These are phyloP conservation scores for Percopsis omiscomaycus DNA, from an alignment of 2,797 vertebrate genomes.

Conservation along the genomic window DNA sequence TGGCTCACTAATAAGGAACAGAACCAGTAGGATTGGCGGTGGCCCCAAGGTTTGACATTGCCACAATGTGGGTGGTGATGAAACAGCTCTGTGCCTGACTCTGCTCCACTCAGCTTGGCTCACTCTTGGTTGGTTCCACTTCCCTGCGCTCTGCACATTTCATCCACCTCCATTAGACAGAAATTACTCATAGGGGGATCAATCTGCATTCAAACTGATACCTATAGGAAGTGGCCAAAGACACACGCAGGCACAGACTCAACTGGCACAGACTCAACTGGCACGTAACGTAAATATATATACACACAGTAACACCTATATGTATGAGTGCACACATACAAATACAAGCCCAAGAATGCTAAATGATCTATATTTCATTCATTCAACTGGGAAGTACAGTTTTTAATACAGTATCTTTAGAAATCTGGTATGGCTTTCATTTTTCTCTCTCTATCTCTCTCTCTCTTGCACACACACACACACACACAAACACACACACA, in stretches of 20 bases:
- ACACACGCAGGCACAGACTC: constrained; percentile 27
- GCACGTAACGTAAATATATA: constrained; percentile 10
- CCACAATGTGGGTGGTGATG: constrained; percentile 76
- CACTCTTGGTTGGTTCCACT: constrained; percentile 60
- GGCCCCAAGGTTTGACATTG: constrained; percentile 73
- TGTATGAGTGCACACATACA: too few relatives aligned
- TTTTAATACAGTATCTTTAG: too few relatives aligned
- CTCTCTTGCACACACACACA: background rate
- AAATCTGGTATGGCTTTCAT: too few relatives aligned
- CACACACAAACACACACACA: constrained; percentile 1
- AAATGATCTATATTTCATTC: too few relatives aligned
- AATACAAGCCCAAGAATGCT: too few relatives aligned
- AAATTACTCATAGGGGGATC: constrained; percentile 62
- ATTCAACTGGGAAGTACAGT: too few relatives aligned
- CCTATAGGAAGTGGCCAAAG: constrained; percentile 29
- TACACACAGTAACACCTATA: background rate
- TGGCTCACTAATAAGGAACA: constrained; percentile 70
- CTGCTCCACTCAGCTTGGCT: constrained; percentile 64
- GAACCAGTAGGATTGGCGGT: constrained; percentile 66
- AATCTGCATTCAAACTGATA: constrained; percentile 69
- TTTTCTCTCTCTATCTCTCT: too few relatives aligned
- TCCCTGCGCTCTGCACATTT: constrained; percentile 64
- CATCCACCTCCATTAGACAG: constrained; percentile 65
- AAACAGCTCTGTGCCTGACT: constrained; percentile 69
- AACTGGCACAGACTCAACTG: constrained; percentile 50